Percentiles rank a stretch among this genome's conserved stretches.
Conservation (phyloP, 2,797 vertebrate genomes). For the Kryptolebias ocellatus region DNA sequence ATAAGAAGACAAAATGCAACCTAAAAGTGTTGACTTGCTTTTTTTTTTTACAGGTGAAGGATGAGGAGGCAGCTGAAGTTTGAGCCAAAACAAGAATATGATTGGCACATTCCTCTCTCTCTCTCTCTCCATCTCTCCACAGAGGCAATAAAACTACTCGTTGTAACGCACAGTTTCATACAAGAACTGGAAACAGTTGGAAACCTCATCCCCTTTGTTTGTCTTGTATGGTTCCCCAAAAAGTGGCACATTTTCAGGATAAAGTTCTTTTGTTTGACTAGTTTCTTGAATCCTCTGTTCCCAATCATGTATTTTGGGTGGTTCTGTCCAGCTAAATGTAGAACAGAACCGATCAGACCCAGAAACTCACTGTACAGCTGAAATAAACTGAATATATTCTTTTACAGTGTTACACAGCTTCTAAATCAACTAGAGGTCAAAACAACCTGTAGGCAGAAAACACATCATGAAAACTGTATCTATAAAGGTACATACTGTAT, state of each 20-base stretch:
- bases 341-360: background rate
- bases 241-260: too few relatives aligned
- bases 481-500: conserved; percentile 58
- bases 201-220: too few relatives aligned
- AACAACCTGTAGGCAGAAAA: conserved; percentile 15
- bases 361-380: conserved; percentile 9
- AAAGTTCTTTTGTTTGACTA: background rate
- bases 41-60: conserved; percentile 76
- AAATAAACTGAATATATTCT: conserved; percentile 52
- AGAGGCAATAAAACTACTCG: conserved; percentile 31
- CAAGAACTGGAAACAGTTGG: conserved; percentile 5
- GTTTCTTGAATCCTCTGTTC: background rate
- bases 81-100: conserved; percentile 43
- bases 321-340: conserved; percentile 4
- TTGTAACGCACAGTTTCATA: conserved; percentile 13
- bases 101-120: conserved; percentile 47
- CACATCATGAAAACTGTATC: conserved; percentile 22
- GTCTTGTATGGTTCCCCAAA: too few relatives aligned
- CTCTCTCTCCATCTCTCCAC: conserved; percentile 6
- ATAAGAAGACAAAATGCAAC: too few relatives aligned
- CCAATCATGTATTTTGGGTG: background rate
- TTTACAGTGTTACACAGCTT: conserved; percentile 36
- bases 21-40: background rate
- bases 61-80: conserved; percentile 67
- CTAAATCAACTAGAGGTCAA: conserved; percentile 14